Base-by-base conservation (phyloP, 2,888 invertebrate genomes). In the Meloe dianella region DNA sequence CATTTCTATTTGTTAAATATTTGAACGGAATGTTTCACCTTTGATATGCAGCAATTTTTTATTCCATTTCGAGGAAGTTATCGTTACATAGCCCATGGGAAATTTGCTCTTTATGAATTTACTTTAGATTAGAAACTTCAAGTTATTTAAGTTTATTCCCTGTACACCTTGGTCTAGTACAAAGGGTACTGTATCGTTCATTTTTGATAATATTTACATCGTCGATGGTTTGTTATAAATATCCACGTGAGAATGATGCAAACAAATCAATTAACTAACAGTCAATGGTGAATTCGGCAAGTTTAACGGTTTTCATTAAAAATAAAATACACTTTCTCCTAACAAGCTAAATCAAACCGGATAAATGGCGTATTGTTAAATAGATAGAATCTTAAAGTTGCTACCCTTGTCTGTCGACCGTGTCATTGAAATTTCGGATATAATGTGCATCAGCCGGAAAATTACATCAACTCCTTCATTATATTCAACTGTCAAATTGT, bases 21-120 rank as follows among this genome's bases (percentile, higher is more conserved):
- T 12, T 35, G 12, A 41, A 41, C 10, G 14, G 5, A 10, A 41
- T n/a, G n/a, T 5, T 41, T 41, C 17, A n/a, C n/a, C 6, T 41
- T 41, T 41, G n/a, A 5, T 20, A 30, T 65, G 61, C 30, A 61
- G 54, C 66, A 63, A 72, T 74, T 74, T 71, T 75, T 75, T 73
- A 74, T 73, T 71, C 70, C 67, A 73, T 73, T 71, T 70, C 63
- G 63, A 61, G 62, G 57, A 64, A 69, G 71, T 73, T 72, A 71
- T 71, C 71, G 71, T 72, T 77, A 79, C 79, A 71, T 69, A 67
- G 65, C 81, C 75, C 80, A 29, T 62, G 81, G 81, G 81, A 80
- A 81, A 81, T 80, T 79, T 75, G 69, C 77, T 74, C 78, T 78
- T 80, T 81, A 80, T 81, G 80, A 80, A 81, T 81, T 80, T 80